Base-by-base conservation (phyloP, 2,113 vertebrate genomes). In the Aegotheles bennettii region DNA sequence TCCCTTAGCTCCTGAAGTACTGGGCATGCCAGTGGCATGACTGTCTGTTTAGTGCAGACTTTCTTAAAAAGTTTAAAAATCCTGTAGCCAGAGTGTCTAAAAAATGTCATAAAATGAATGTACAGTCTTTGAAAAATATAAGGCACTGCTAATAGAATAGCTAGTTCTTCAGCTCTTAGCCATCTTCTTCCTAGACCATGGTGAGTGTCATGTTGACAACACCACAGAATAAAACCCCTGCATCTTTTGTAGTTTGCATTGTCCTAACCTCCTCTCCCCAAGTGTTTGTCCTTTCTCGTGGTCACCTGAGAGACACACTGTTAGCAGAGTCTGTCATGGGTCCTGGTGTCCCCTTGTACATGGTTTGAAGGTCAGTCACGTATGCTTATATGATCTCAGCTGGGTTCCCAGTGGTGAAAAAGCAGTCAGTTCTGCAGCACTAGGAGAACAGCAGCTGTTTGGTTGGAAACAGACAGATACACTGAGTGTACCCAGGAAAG, bases 361-460 rank as follows among this genome's bases (percentile, higher is more conserved):
- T 6, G 13, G 25, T 26, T 15, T 78, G 47, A 63, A 56, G 36
- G 33, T 56, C 51, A 51, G 7, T 31, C 45, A 61, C 0, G 0
- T 60, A 28, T 16, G 6, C 16, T 74, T 13, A 5, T 6, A 14
- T 16, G 19, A 20, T 57, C 77, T 87, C 48, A 82, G 57, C 48
- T 56, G 61, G n/a, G 11, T 60, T 87, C 57, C 76, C 25, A 61
- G 36, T 28, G 24, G n/a, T 67, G 59, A 59, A 84, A 86, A 86
- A 24, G 45, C 56, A 74, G 47, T 4, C 10, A 5, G 47, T 24
- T 60, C 33, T 84, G 64, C 60, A 75, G 68, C 2, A 0, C 19
- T 11, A 26, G 18, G n/a, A 70, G 11, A 89, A 24, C 24, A 91
- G 74, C 64, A 94, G 56, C 81, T 82, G 48, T 40, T 65, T 87